Evolutionary conservation across 2,113 vertebrate species (phyloP).

Genomic region (Tachysurus fulvidraco): DNA sequence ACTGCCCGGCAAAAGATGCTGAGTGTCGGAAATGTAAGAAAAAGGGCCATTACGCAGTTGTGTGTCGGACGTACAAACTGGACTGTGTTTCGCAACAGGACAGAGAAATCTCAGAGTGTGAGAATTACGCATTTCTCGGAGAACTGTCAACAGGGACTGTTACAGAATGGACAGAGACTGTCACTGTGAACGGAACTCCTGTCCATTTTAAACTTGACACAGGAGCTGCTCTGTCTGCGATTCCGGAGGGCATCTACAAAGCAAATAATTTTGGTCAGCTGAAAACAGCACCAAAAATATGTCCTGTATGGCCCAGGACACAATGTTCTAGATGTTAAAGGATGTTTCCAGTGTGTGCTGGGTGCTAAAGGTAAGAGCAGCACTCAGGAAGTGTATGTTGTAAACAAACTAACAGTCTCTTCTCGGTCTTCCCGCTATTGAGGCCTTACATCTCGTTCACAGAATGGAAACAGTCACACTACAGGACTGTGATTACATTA

Average conservation of each 20-base stretch:
- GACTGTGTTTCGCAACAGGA: too few species aligned
- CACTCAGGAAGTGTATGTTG: not conserved
- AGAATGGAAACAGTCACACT: too few species aligned
- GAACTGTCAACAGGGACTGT: too few species aligned
- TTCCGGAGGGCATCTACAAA: too few species aligned
- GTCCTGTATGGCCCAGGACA: not conserved
- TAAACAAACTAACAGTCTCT: not conserved
- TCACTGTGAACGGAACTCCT: too few species aligned
- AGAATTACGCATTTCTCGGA: too few species aligned
- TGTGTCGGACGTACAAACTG: not conserved
- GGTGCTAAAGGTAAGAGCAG: not conserved
- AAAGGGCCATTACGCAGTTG: constrained; percentile 29
- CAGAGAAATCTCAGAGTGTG: too few species aligned
- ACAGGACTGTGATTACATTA: too few species aligned
- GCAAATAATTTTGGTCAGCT: too few species aligned
- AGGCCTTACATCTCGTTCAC: not conserved
- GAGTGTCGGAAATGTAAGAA: constrained; percentile 38
- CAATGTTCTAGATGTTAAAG: not conserved
- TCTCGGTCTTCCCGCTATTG: not conserved
- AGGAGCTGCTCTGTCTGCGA: too few species aligned
- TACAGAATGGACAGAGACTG: too few species aligned
- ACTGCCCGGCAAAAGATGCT: constrained; percentile 38
- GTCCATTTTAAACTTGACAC: too few species aligned
- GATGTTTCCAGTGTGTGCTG: not conserved
- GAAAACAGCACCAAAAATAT: not conserved